Evolutionary conservation across 2,113 vertebrate species (phyloP).

Genomic region (Emydocephalus ijimae): DNA sequence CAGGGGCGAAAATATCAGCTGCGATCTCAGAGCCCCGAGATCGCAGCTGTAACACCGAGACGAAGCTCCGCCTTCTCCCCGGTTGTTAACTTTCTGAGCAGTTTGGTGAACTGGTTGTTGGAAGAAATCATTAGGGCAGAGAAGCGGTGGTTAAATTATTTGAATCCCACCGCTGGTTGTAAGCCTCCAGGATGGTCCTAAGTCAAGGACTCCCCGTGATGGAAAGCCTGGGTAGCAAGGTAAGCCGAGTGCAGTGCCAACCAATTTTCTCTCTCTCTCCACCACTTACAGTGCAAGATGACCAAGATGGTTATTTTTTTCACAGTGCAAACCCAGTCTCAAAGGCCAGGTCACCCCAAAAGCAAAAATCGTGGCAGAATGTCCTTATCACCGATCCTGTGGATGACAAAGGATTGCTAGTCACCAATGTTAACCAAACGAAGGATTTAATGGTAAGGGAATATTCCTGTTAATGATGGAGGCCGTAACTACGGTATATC

Average conservation of each 20-base stretch:
- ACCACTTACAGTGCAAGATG: neutral
- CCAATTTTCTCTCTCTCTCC: neutral
- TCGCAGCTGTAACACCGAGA: no score
- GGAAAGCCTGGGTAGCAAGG: no score
- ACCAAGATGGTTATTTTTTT: neutral
- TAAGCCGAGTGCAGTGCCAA: neutral
- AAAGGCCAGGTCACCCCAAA: neutral
- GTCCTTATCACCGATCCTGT: neutral
- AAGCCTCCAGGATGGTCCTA: no score
- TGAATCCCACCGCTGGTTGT: no score
- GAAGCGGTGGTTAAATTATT: no score
- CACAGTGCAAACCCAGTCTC: conserved; percentile 40
- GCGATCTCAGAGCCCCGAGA: no score
- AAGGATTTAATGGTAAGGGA: conserved; percentile 63
- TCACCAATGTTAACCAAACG: conserved; percentile 57
- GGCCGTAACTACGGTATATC: neutral
- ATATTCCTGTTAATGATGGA: neutral
- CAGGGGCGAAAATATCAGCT: no score
- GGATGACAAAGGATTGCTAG: conserved; percentile 54
- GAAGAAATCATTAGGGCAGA: no score
- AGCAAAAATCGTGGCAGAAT: conserved; percentile 5
- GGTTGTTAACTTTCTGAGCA: no score
- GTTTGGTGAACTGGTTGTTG: no score
- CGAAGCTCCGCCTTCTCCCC: no score
- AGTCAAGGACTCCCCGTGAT: no score